Conservation (phyloP, 2,797 vertebrate species). For the Delichon dasypus region DNA sequence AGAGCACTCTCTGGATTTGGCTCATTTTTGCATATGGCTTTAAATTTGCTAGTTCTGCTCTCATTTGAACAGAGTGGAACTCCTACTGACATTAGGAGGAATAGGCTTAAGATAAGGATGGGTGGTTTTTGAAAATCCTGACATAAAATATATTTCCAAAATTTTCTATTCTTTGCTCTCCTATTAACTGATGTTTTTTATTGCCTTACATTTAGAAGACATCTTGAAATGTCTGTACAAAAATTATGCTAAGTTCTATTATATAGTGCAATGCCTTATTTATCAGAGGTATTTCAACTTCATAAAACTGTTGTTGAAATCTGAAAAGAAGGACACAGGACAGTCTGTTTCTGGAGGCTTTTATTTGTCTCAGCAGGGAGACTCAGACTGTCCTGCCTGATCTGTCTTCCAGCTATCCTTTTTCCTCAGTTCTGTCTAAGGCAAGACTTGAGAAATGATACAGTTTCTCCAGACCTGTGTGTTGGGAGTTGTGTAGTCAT, state of each 20-base stretch:
- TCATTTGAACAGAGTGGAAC: not conserved
- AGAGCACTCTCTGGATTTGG: not conserved
- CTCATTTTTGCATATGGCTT: not conserved
- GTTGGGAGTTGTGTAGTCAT: not conserved
- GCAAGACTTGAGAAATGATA: not conserved
- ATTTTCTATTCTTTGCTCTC: not conserved
- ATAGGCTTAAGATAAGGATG: not conserved
- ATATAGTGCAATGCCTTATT: not conserved
- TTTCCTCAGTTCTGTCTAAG: not conserved
- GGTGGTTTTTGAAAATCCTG: not conserved
- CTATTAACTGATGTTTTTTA: not conserved
- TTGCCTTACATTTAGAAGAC: not conserved
- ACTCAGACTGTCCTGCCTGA: not conserved
- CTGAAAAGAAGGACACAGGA: not conserved
- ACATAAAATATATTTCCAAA: not conserved
- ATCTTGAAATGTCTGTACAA: not conserved
- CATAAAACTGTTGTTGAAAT: not conserved
- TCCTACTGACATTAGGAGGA: not conserved
- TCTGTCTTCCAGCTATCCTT: not conserved
- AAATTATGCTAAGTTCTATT: not conserved
- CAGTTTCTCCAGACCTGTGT: not conserved
- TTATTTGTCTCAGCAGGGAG: not conserved
- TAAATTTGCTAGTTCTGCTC: not conserved
- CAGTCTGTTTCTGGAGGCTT: not conserved
- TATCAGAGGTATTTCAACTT: not conserved